Base-by-base conservation (phyloP, 2,113 vertebrate species). In the Archocentrus centrarchus region DNA sequence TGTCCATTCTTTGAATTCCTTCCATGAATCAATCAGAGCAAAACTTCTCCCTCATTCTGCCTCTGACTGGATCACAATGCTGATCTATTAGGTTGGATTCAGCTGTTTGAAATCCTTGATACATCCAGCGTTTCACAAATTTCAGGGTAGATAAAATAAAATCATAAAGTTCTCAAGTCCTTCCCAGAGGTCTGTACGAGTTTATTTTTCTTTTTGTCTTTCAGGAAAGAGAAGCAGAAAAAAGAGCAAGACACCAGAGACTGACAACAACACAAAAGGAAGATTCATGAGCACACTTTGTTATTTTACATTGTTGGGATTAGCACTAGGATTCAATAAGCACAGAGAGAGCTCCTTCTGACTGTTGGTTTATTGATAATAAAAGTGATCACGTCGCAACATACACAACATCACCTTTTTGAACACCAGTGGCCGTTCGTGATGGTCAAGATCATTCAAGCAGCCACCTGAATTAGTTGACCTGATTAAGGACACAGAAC, bases 21-120 rank as follows among this genome's bases (percentile, higher is more conserved):
- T 35, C 35, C 35, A 35, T 7, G 7, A 35, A 35, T 89, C 85
- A 82, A 55, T 84, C 82, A n/a, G 30, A 70, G 59, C 22, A 22
- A 11, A 20, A 9, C 83, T 75, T 22, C 76, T 64, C 88, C 82
- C 84, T 83, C 78, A 55, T 32, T 22, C 37, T 17, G 22, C 66
- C 59, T 77, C 59, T 85, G 87, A 89, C 82, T 20, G 24, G 79
- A 84, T 92, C 75, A 61, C 22, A 24, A 85, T 5, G 13, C 62
- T 77, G 75, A 86, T 47, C 15, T 30, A 75, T 32, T 53, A 88
- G 82, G 87, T 86, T 86, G 70, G 61, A 68, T 20, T 37, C 20
- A 41, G 64, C 58, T 44, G 37, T 77, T 53, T 70, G 47, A 80
- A 84, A 85, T 53, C 75, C 58, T 59, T 82, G 53, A 44, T 39